Evolutionary conservation across 2,113 vertebrate genomes (phyloP), one percentile per base, ranked within the genome.

Genomic region (Gadus chalcogrammus): DNA sequence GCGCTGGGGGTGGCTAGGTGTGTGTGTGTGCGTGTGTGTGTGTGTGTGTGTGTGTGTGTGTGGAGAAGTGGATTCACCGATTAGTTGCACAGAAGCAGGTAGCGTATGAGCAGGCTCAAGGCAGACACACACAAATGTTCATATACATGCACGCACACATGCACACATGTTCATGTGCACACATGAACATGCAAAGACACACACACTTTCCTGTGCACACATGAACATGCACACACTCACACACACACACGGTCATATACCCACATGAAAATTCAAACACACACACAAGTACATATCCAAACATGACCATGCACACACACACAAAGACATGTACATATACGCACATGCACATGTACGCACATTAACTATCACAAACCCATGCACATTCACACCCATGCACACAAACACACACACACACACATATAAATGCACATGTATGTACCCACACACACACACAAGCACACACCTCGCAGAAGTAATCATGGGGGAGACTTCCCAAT

Each of bases 401-500:
- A 70, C 69, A 76, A 72, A 65, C 75, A 65, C 78, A 78, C 56
- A 67, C 64, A 67, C 64, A 52, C 56, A 53, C 28, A 18, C 16
- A 7, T 0, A 28, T 59, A 4, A 12, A 28, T 24, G 65, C 69
- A 76, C 75, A 68, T 74, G 63, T 20, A n/a, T n/a, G n/a, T 76
- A 78, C 61, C 3, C 15, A 28, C 31, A 65, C 69, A 73, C 74
- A 68, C 75, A 65, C 78, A 78, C 56, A 67, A 55, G 61, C 64
- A 61, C 65, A 55, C 31, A 31, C 27, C 8, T 0, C 13, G 2
- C 61, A 18, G 28, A 16, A 60, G 64, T 16, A 67, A 31, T 52
- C 78, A 59, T 63, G 12, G 74, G 72, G 66, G 82, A 76, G 76
- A 61, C 74, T 74, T 86, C 85, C 79, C 81, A 88, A 89, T 90